phyloP scores from a whole-genome alignment of 2,797 vertebrate genomes.

The Sternarchorhynchus goeldii region DNA sequence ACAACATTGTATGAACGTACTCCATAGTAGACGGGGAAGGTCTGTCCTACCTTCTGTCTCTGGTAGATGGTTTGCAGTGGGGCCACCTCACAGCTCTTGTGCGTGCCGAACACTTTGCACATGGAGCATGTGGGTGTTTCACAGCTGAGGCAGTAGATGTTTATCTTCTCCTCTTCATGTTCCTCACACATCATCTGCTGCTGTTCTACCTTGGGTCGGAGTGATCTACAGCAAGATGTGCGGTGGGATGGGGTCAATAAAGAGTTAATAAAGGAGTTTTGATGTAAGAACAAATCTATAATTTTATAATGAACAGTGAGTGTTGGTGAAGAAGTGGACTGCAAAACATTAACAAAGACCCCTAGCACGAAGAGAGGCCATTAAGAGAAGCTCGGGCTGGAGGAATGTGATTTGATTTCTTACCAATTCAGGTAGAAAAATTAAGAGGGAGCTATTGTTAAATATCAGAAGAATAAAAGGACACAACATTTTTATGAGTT shows the following conservation, averaged over 20 bases:
- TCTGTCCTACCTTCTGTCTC: slow-evolving; percentile 79
- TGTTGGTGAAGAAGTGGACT: too few species aligned
- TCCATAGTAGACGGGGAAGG: too few species aligned
- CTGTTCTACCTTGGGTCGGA: slow-evolving; percentile 79
- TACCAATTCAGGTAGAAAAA: too few species aligned
- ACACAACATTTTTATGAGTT: neutral
- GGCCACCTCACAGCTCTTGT: slow-evolving; percentile 89
- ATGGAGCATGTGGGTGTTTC: slow-evolving; percentile 91
- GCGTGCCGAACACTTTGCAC: slow-evolving; percentile 90
- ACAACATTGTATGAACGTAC: neutral
- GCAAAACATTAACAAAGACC: too few species aligned
- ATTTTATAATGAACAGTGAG: neutral
- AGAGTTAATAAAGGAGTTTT: neutral
- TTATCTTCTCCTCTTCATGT: slow-evolving; percentile 88
- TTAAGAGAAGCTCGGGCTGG: too few species aligned
- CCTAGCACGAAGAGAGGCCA: too few species aligned
- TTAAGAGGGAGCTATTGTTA: too few species aligned
- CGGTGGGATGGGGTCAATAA: neutral
- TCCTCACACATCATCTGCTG: slow-evolving; percentile 88
- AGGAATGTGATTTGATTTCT: too few species aligned
- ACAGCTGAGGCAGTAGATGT: slow-evolving; percentile 90
- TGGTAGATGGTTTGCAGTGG: slow-evolving; percentile 81
- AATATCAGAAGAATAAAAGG: too few species aligned
- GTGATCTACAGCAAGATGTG: slow-evolving; percentile 66
- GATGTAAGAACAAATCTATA: neutral